Evolutionary conservation across 2,113 vertebrate genomes (phyloP).

Genomic region (Setophaga kirtlandii): DNA sequence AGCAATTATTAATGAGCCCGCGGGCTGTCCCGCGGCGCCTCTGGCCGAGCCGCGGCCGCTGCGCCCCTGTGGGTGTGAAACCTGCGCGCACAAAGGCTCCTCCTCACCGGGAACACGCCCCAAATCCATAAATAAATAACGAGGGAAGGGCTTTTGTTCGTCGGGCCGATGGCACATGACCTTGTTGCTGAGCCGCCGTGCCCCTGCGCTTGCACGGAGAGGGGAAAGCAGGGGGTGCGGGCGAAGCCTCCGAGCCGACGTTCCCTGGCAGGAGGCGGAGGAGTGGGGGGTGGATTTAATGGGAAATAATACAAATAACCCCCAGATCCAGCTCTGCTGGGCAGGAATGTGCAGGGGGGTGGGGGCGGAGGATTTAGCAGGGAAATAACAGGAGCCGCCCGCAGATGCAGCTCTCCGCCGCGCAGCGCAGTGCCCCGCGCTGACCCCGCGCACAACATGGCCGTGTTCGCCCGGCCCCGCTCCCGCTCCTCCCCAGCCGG

Average conservation of each 20-base stretch:
- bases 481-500: neutral
- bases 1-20: conserved; percentile 67
- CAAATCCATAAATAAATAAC: conserved; percentile 79
- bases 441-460: conserved; percentile 1
- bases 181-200: conserved; percentile 37
- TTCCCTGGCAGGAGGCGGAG: neutral
- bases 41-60: neutral
- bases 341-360: neutral
- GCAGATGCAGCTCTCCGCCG: neutral
- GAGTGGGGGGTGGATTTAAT: neutral
- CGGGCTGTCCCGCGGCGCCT: conserved; percentile 50
- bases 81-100: conserved; percentile 73
- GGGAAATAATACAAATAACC: neutral
- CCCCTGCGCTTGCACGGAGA: neutral
- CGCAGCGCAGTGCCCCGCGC: neutral
- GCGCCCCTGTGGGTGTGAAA: conserved; percentile 15
- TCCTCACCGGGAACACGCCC: conserved; percentile 27
- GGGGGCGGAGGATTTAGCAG: neutral
- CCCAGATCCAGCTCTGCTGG: neutral
- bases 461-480: neutral
- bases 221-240: neutral
- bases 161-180: conserved; percentile 77
- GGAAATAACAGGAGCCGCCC: neutral
- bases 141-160: conserved; percentile 75
- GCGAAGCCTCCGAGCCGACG: neutral